Evolutionary conservation across 1,140 invertebrate species (phyloP).

Genomic region (Choristoneura fumiferana): DNA sequence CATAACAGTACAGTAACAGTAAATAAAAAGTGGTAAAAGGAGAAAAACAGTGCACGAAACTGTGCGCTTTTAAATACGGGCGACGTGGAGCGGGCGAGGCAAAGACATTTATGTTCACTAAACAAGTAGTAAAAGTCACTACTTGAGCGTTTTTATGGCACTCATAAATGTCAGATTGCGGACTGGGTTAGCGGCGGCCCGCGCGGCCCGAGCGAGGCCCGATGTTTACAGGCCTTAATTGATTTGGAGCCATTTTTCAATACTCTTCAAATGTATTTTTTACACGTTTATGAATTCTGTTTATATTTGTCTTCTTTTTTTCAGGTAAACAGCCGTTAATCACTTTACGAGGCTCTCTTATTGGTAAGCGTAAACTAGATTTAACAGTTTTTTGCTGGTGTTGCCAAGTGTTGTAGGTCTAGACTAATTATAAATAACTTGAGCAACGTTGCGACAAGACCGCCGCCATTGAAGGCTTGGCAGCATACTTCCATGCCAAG

Average conservation of each 20-base stretch:
- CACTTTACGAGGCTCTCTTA: constrained; percentile 39
- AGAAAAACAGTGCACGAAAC: constrained; percentile 71
- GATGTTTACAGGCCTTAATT: constrained; percentile 46
- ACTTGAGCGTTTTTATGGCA: constrained; percentile 79
- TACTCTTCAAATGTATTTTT: constrained; percentile 29
- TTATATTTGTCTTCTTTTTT: constrained; percentile 44
- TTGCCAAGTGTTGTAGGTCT: too few relatives aligned
- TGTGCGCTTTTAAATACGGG: constrained; percentile 76
- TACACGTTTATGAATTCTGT: constrained; percentile 1
- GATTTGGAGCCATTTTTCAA: constrained; percentile 59
- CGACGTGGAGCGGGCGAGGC: constrained; percentile 72
- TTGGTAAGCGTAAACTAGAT: constrained; percentile 41
- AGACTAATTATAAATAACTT: too few relatives aligned
- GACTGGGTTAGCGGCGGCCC: constrained; percentile 58
- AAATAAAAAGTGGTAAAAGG: constrained; percentile 71
- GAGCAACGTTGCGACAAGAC: background rate
- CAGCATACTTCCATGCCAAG: constrained; percentile 10
- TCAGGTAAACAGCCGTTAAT: constrained; percentile 55
- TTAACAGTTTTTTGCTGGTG: too few relatives aligned
- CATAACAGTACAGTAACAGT: constrained; percentile 72
- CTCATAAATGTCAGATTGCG: constrained; percentile 79
- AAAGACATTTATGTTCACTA: constrained; percentile 80
- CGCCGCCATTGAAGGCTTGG: background rate
- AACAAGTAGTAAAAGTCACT: constrained; percentile 81
- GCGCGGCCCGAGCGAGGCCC: constrained; percentile 31